A percentile compares a stretch with the other conserved stretches of the same genome.
These are phyloP conservation scores for Cryptus viduatorius DNA, from an alignment of 2,888 invertebrate species.

Conservation along the genomic window DNA sequence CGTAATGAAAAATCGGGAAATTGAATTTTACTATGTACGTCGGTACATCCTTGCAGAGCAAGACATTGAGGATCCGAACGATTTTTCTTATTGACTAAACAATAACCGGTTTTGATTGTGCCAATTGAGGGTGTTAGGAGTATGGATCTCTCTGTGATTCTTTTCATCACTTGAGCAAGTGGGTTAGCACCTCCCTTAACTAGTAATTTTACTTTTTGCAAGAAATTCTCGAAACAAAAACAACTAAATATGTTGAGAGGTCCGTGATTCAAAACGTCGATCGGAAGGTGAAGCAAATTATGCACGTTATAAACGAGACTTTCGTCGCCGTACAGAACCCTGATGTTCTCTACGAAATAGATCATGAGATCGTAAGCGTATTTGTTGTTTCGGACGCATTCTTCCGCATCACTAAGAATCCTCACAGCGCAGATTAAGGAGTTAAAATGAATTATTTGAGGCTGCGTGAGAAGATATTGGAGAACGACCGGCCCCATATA, in stretches of 20 bases:
- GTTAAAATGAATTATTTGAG: conserved; percentile 70
- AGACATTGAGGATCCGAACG: too few relatives aligned
- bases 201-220: background rate
- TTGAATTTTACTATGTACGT: too few relatives aligned
- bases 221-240: background rate
- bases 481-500: conserved; percentile 74
- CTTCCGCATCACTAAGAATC: conserved; percentile 65
- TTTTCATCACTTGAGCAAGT: conserved; percentile 15
- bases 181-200: background rate
- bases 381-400: conserved; percentile 60
- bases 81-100: too few relatives aligned
- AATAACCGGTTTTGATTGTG: too few relatives aligned
- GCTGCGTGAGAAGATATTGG: conserved; percentile 55
- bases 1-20: background rate
- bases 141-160: background rate
- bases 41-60: too few relatives aligned
- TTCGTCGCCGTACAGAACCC: conserved; percentile 70
- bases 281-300: conserved; percentile 49
- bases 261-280: background rate
- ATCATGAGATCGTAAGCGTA: conserved; percentile 69
- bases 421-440: conserved; percentile 62
- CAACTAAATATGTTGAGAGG: background rate
- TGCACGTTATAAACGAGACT: conserved; percentile 74
- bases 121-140: background rate
- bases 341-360: conserved; percentile 71